Conservation (phyloP, 1,140 invertebrate species). For the Gonioctena quinquepunctata region DNA sequence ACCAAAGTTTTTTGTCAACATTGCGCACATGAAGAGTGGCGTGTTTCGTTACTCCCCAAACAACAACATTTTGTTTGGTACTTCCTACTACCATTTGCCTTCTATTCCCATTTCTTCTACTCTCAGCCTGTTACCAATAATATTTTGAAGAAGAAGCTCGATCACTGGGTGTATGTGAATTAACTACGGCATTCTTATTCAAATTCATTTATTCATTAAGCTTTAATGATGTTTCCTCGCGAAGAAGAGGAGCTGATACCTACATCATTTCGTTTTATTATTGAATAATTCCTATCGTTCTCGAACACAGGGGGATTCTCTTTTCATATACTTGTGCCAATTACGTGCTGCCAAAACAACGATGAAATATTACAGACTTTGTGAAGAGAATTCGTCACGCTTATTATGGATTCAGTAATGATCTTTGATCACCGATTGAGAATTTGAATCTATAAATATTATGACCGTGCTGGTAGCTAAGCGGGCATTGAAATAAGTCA, state of each 20-base stretch:
- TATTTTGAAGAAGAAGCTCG: too few species aligned
- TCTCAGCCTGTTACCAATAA: too few species aligned
- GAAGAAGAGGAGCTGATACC: neutral
- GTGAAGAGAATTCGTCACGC: too few species aligned
- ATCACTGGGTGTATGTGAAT: neutral
- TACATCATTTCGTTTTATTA: neutral
- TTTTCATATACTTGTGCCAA: too few species aligned
- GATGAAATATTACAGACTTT: too few species aligned
- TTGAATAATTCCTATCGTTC: neutral
- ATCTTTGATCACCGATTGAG: too few species aligned
- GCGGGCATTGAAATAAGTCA: too few species aligned
- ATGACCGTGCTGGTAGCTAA: too few species aligned
- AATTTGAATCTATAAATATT: too few species aligned
- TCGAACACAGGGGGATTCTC: neutral
- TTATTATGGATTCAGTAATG: too few species aligned
- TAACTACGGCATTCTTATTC: neutral
- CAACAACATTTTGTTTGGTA: neutral
- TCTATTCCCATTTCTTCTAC: neutral
- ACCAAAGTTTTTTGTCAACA: too few species aligned
- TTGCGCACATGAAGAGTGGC: neutral
- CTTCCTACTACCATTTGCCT: neutral
- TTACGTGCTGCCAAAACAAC: too few species aligned
- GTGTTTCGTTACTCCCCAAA: neutral
- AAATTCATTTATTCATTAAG: neutral
- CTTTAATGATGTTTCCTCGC: slow-evolving; percentile 1